Conservation (phyloP, 2,113 vertebrate species). For the Anguilla japonica region DNA sequence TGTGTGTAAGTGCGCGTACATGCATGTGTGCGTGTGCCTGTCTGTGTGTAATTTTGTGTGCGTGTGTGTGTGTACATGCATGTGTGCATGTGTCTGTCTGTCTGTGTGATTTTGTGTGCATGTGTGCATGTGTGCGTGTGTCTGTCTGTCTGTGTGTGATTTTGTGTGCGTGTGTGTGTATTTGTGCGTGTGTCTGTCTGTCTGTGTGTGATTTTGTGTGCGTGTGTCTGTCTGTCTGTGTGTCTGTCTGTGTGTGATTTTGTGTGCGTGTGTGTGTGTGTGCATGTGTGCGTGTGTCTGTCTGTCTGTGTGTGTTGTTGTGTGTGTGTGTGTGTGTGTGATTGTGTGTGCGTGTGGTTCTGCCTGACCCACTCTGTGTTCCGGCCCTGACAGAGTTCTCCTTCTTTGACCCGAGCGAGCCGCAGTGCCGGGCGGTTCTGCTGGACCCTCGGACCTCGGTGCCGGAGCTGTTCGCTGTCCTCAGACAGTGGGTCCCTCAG, state of each 20-base stretch:
- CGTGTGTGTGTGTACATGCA: too few relatives aligned
- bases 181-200: not conserved
- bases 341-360: not conserved
- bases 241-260: too few relatives aligned
- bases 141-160: too few relatives aligned
- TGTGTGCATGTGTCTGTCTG: not conserved
- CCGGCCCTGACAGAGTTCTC: constrained; percentile 82
- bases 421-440: constrained; percentile 87
- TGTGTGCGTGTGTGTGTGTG: too few relatives aligned
- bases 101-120: not conserved
- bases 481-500: constrained; percentile 97
- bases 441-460: constrained; percentile 85
- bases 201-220: not conserved
- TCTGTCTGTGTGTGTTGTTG: not conserved
- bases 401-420: constrained; percentile 94
- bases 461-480: constrained; percentile 92
- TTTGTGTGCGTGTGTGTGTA: too few relatives aligned
- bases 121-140: not conserved
- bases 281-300: too few relatives aligned
- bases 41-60: not conserved
- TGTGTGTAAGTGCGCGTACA: not conserved
- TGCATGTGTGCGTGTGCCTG: not conserved
- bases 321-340: not conserved
- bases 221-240: not conserved
- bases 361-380: not conserved